Conservation (phyloP, 1,140 invertebrate genomes). For the Harlomillsia oculata region DNA sequence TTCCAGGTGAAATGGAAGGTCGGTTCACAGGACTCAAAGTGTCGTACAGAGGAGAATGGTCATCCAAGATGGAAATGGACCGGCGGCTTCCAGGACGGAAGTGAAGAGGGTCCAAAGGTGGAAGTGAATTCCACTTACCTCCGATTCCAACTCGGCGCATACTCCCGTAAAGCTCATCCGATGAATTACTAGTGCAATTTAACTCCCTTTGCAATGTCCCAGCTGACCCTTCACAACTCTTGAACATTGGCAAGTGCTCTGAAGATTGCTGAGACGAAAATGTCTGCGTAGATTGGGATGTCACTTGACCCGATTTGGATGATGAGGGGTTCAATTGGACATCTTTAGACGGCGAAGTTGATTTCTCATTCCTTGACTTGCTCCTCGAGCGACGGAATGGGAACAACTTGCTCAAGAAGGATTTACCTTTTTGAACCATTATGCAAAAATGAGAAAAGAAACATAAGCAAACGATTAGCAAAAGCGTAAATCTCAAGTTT, state of each 20-base stretch:
- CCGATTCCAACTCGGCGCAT: no score
- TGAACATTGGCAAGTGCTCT: constrained; percentile 8
- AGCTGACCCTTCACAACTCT: constrained; percentile 11
- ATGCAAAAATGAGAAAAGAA: background rate
- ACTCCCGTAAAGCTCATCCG: no score
- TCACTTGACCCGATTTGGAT: no score
- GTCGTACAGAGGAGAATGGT: constrained; percentile 1
- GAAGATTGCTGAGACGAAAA: constrained; percentile 6
- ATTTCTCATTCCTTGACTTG: constrained; percentile 23
- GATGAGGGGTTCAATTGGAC: no score
- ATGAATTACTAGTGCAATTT: background rate
- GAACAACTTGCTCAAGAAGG: constrained; percentile 26
- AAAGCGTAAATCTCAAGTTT: no score
- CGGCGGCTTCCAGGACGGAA: constrained; percentile 6
- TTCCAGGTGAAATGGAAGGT: constrained; percentile 2
- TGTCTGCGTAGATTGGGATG: constrained; percentile 4
- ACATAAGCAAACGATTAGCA: no score
- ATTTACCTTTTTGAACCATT: constrained; percentile 16
- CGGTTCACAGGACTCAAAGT: constrained; percentile 1
- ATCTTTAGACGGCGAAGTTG: constrained; percentile 4
- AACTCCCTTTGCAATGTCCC: background rate
- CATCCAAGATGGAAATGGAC: constrained; percentile 10
- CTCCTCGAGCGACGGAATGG: constrained; percentile 23
- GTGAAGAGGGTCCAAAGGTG: background rate
- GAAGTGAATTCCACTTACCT: constrained; percentile 17